Percentiles rank a stretch among this genome's conserved stretches.
Evolutionary conservation across 2,797 vertebrate species (phyloP).

Genomic region (Falco novaeseelandiae): DNA sequence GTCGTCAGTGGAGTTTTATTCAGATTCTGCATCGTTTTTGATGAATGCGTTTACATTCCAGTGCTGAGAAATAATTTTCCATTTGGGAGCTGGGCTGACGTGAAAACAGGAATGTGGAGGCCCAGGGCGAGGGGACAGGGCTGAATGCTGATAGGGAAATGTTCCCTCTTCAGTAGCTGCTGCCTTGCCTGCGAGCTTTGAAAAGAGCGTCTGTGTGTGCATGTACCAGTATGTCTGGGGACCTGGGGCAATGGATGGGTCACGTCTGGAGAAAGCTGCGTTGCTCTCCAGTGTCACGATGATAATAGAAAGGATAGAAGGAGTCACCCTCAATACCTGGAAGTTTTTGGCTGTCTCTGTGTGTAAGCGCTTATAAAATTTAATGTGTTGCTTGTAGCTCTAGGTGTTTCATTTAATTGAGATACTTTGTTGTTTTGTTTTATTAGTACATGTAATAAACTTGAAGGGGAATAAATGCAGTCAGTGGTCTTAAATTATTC

Average conservation of each 20-base stretch:
- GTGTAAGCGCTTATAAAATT: neutral
- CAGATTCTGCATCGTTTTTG: constrained; percentile 50
- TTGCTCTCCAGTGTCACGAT: neutral
- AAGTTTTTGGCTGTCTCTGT: neutral
- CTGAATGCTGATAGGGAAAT: constrained; percentile 55
- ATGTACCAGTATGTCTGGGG: neutral
- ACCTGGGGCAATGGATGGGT: neutral
- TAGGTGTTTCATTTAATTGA: neutral
- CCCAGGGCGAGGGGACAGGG: constrained; percentile 63
- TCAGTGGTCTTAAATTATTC: neutral
- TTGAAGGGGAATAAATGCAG: neutral
- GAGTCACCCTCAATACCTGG: neutral
- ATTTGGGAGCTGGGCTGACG: constrained; percentile 73
- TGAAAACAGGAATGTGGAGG: constrained; percentile 79
- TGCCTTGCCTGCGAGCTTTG: neutral
- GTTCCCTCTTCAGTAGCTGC: constrained; percentile 33
- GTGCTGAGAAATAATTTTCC: constrained; percentile 79
- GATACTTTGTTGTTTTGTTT: neutral
- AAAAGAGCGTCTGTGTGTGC: neutral
- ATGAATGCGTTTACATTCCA: constrained; percentile 77
- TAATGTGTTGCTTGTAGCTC: neutral
- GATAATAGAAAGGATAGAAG: neutral
- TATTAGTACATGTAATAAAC: neutral
- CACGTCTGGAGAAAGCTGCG: neutral
- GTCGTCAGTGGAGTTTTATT: neutral